phyloP scores from a whole-genome alignment of 1,140 invertebrate genomes.

The Dinoponera quadriceps region DNA sequence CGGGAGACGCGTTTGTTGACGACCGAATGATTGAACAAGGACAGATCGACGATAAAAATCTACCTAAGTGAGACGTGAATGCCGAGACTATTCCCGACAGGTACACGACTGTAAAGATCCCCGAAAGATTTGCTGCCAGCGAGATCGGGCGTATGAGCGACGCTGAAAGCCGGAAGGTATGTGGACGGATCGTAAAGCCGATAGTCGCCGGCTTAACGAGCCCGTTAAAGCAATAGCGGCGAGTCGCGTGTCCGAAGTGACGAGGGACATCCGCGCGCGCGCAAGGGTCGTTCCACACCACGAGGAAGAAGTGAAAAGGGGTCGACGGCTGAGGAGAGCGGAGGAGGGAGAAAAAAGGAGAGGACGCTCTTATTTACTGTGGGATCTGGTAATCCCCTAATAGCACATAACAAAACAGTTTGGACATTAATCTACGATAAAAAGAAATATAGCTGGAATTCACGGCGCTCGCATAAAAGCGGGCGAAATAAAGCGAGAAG shows the following conservation, averaged over 20 bases:
- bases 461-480: neutral
- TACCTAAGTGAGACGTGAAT: slow-evolving; percentile 8
- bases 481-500: slow-evolving; percentile 2
- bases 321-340: neutral
- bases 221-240: slow-evolving; percentile 53
- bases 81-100: slow-evolving; percentile 19
- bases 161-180: slow-evolving; percentile 51
- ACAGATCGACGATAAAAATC: neutral
- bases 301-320: neutral
- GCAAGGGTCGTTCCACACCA: neutral
- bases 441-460: slow-evolving; percentile 4
- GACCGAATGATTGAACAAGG: too few relatives aligned
- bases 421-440: slow-evolving; percentile 32
- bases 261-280: slow-evolving; percentile 39
- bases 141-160: slow-evolving; percentile 30
- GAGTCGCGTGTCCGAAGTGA: slow-evolving; percentile 58
- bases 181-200: slow-evolving; percentile 53
- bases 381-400: slow-evolving; percentile 30
- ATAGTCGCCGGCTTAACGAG: slow-evolving; percentile 54
- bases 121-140: slow-evolving; percentile 16
- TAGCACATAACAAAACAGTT: slow-evolving; percentile 23
- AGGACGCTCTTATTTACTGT: slow-evolving; percentile 28
- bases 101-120: slow-evolving; percentile 23
- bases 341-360: neutral
- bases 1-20: too few relatives aligned